Evolutionary conservation across 1,140 invertebrate species (phyloP).

Genomic region (Pseudachorutes palmiensis): DNA sequence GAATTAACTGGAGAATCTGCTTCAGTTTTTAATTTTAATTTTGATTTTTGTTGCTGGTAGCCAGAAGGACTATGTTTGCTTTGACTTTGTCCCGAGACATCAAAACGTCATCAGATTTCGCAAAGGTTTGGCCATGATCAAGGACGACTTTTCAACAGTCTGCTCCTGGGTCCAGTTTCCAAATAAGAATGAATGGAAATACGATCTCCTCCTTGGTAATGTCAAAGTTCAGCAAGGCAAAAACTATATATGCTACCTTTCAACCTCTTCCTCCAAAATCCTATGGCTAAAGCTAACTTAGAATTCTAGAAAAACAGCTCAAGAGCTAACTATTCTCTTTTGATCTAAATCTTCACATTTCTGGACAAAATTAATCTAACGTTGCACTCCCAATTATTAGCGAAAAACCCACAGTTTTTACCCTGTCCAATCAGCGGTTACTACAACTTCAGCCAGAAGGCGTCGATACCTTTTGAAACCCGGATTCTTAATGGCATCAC

Average conservation of each 20-base stretch:
- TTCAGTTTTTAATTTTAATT: conserved; percentile 5
- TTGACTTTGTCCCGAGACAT: conserved; percentile 89
- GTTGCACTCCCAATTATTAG: conserved; percentile 36
- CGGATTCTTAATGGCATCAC: conserved; percentile 52
- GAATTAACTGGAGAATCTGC: background rate
- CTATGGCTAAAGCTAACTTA: no score
- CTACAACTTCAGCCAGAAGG: conserved; percentile 47
- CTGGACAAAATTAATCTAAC: background rate
- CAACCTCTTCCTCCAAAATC: no score
- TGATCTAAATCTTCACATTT: background rate
- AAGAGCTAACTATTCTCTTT: background rate
- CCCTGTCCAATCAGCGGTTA: conserved; percentile 52
- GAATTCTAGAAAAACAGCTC: background rate
- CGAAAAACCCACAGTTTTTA: conserved; percentile 48
- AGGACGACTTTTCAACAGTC: conserved; percentile 66
- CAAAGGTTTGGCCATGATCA: conserved; percentile 79
- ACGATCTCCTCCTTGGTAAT: conserved; percentile 69
- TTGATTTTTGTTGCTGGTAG: conserved; percentile 53
- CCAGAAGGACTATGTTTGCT: conserved; percentile 95
- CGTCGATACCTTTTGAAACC: conserved; percentile 46
- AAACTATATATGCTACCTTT: no score
- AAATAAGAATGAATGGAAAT: conserved; percentile 75
- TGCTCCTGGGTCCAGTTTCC: conserved; percentile 89
- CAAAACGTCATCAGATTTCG: conserved; percentile 92
- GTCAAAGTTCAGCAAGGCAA: no score